These are phyloP conservation scores for Thyatira batis DNA, from an alignment of 2,888 invertebrate genomes.

Conservation along the genomic window DNA sequence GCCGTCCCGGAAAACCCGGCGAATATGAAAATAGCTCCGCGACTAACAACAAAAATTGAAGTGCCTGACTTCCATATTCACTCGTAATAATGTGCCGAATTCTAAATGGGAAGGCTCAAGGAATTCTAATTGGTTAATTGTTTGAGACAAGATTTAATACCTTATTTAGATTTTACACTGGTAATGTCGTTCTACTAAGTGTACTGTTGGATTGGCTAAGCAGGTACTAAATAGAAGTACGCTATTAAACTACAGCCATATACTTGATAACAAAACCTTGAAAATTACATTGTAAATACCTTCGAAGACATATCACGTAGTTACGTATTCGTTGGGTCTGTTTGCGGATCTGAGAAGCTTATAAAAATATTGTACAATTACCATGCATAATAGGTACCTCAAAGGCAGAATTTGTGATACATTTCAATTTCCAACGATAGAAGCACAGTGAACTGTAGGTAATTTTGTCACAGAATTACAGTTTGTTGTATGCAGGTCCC, in stretches of 20 bases:
- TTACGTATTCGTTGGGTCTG: no score
- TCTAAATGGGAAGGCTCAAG: neutral
- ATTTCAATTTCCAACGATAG: constrained; percentile 10
- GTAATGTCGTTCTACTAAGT: no score
- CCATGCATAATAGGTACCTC: neutral
- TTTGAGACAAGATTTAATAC: neutral
- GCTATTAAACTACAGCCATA: neutral
- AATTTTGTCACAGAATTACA: constrained; percentile 59
- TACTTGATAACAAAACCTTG: no score
- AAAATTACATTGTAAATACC: no score
- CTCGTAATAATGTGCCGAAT: neutral
- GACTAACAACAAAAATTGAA: constrained; percentile 32
- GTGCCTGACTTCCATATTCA: constrained; percentile 8
- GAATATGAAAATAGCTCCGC: constrained; percentile 41
- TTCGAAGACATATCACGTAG: no score
- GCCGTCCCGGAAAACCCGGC: constrained; percentile 36
- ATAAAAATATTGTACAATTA: neutral
- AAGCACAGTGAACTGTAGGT: constrained; percentile 35
- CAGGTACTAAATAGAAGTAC: no score
- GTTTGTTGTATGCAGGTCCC: constrained; percentile 53
- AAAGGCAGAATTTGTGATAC: neutral
- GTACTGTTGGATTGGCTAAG: no score
- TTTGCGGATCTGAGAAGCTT: no score
- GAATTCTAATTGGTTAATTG: neutral
- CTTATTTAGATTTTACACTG: neutral